A percentile compares a stretch with the other conserved stretches of the same genome.
Conservation (phyloP, 1,140 invertebrate species). For the Lepidotrigona ventralis region DNA sequence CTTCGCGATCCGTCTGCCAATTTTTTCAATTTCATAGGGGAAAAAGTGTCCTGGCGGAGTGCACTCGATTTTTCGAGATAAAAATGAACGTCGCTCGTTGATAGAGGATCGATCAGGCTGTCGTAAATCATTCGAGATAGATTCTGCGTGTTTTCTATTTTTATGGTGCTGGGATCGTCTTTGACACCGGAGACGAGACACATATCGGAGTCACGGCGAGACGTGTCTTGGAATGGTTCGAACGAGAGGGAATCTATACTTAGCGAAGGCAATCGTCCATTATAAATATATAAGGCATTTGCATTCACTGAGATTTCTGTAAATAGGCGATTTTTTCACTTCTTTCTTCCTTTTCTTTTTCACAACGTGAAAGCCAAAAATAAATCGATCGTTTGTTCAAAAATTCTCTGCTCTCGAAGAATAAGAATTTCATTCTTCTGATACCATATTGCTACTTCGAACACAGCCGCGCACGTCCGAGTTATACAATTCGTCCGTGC, state of each 20-base stretch:
- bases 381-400: not conserved
- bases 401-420: not conserved
- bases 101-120: not conserved
- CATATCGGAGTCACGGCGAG: conserved; percentile 41
- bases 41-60: not conserved
- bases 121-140: conserved; percentile 33
- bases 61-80: not conserved
- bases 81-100: not conserved
- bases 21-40: not conserved
- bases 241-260: conserved; percentile 69
- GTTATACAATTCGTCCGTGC: conserved; percentile 19
- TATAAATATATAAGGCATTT: conserved; percentile 68
- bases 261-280: conserved; percentile 65
- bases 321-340: not conserved
- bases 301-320: conserved; percentile 1
- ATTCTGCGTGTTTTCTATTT: conserved; percentile 60
- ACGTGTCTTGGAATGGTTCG: conserved; percentile 71
- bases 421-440: not conserved
- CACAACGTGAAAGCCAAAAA: not conserved
- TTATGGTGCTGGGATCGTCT: conserved; percentile 54
- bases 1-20: not conserved
- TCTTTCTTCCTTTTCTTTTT: too few relatives aligned
- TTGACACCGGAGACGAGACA: conserved; percentile 65
- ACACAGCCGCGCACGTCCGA: too few relatives aligned
- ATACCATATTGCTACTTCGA: too few relatives aligned